Conservation (phyloP, 1,140 invertebrate species). For the Pseudomyrmex concolor region DNA sequence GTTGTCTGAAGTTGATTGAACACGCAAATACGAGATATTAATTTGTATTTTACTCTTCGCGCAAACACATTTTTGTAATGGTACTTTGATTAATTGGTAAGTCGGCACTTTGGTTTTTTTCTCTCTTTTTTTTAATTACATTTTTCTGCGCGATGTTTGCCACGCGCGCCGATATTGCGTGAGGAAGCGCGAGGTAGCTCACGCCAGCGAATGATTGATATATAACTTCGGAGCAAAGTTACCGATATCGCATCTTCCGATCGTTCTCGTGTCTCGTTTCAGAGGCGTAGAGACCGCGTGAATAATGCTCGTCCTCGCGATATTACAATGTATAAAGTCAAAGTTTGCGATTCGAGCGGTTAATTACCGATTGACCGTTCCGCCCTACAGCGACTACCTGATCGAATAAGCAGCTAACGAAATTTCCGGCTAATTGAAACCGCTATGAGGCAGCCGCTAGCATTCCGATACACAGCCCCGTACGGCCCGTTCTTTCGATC, state of each 20-base stretch:
- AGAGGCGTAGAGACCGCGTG: background rate
- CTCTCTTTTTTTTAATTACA: background rate
- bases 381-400: conserved; percentile 59
- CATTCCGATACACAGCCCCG: conserved; percentile 53
- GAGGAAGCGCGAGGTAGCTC: no score
- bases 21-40: conserved; percentile 27
- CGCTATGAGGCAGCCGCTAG: conserved; percentile 57
- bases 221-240: no score
- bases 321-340: conserved; percentile 58
- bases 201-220: no score
- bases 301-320: conserved; percentile 28
- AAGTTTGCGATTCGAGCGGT: conserved; percentile 57
- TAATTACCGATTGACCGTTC: conserved; percentile 59
- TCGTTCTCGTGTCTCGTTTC: background rate
- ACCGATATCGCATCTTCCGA: background rate
- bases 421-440: conserved; percentile 60
- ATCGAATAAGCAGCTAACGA: conserved; percentile 59
- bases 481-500: conserved; percentile 63
- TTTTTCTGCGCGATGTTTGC: no score
- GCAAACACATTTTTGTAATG: conserved; percentile 8
- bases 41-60: background rate
- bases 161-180: no score
- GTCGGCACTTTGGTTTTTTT: background rate
- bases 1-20: conserved; percentile 24
- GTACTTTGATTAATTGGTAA: conserved; percentile 4